Evolutionary conservation across 2,888 invertebrate genomes (phyloP).

Genomic region (Sinhomidia bicolor): DNA sequence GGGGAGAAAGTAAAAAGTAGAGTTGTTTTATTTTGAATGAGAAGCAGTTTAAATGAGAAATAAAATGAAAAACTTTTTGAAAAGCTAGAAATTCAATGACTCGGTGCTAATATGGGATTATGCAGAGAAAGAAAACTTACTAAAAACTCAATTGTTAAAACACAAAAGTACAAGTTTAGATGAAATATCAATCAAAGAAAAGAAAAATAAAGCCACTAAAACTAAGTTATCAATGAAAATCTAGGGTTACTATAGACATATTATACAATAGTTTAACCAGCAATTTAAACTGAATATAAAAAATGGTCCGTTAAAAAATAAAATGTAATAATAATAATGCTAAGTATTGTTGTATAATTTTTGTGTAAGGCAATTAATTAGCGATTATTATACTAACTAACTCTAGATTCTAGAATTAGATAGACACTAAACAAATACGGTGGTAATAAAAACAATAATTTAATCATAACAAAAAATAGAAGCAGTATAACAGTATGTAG

Average conservation of each 20-base stretch:
- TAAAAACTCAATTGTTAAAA: slow-evolving; percentile 7
- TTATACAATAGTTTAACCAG: not conserved
- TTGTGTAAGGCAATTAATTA: not conserved
- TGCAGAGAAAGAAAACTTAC: not conserved
- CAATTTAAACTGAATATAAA: not conserved
- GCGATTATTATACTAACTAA: no score
- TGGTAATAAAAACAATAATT: no score
- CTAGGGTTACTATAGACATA: no score
- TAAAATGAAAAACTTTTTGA: not conserved
- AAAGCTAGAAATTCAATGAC: not conserved
- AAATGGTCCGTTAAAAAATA: not conserved
- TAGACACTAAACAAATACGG: no score
- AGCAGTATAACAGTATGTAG: no score
- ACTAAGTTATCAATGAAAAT: not conserved
- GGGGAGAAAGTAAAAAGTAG: not conserved
- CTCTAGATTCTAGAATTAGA: no score
- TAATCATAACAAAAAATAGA: no score
- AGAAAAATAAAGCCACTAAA: slow-evolving; percentile 3
- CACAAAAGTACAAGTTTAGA: slow-evolving; percentile 12
- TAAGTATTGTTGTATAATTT: not conserved
- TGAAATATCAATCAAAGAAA: not conserved
- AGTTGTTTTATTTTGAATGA: no score
- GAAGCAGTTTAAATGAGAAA: no score
- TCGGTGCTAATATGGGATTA: no score
- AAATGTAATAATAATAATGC: not conserved